phyloP scores from a whole-genome alignment of 2,113 vertebrate genomes.

The Rynchops niger region DNA sequence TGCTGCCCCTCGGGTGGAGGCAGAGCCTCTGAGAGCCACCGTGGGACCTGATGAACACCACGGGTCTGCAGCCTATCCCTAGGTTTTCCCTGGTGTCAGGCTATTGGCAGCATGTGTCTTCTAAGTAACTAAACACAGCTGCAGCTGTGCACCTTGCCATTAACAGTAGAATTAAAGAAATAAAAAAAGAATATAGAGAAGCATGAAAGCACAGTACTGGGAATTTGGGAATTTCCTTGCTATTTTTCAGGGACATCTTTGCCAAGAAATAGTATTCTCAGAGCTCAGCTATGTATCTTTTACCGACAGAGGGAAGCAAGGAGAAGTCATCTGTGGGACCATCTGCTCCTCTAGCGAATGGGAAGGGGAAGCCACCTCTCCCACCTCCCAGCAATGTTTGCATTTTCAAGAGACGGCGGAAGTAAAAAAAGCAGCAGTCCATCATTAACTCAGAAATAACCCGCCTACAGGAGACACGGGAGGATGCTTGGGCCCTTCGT shows the following conservation, averaged over 20 bases:
- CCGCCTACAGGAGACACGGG: not conserved
- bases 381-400: not conserved
- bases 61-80: not conserved
- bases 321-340: conserved; percentile 28
- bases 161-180: not conserved
- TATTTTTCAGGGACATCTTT: conserved; percentile 12
- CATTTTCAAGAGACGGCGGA: not conserved
- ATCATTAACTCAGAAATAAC: not conserved
- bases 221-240: conserved; percentile 48
- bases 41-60: not conserved
- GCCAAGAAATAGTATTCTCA: conserved; percentile 38
- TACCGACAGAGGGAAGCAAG: conserved; percentile 37
- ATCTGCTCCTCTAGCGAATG: not conserved
- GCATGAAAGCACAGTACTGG: not conserved
- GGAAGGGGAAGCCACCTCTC: conserved; percentile 35
- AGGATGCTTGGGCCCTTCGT: not conserved
- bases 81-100: not conserved
- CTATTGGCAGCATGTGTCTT: not conserved
- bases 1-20: not conserved
- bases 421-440: not conserved
- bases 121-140: not conserved
- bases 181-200: not conserved
- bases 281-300: not conserved
- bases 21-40: not conserved
- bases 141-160: not conserved